A percentile compares a stretch with the other conserved stretches of the same genome.
Evolutionary conservation across 2,797 vertebrate genomes (phyloP).

Genomic region (Oceanodroma leucorhoa): DNA sequence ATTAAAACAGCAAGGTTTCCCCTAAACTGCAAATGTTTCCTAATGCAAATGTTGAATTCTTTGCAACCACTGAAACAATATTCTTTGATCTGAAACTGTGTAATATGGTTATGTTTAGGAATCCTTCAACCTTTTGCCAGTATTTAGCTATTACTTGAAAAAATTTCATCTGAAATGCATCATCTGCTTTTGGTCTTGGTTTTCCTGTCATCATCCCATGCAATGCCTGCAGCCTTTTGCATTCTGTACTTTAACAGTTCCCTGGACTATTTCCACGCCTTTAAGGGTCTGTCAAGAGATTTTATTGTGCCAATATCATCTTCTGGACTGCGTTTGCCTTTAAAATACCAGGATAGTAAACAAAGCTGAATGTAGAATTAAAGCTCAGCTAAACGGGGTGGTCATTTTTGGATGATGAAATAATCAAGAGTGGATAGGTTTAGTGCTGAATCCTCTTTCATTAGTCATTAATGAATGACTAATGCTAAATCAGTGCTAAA

Average conservation of each 20-base stretch:
- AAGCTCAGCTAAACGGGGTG: neutral
- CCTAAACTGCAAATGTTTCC: neutral
- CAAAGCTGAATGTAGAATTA: constrained; percentile 7
- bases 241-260: neutral
- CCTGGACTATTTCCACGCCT: neutral
- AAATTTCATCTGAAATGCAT: constrained; percentile 54
- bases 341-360: neutral
- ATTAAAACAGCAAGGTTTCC: constrained; percentile 1
- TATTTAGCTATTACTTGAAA: constrained; percentile 29
- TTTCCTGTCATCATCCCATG: constrained; percentile 52
- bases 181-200: constrained; percentile 57
- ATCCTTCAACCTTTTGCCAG: constrained; percentile 54
- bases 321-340: neutral
- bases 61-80: constrained; percentile 50
- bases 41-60: constrained; percentile 34
- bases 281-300: neutral
- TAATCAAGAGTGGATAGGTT: neutral
- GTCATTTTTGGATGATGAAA: constrained; percentile 21
- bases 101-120: constrained; percentile 61
- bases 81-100: constrained; percentile 47
- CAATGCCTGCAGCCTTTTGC: neutral
- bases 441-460: constrained; percentile 10
- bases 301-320: neutral
- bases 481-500: neutral
- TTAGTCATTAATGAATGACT: constrained; percentile 3